Evolutionary conservation across 2,113 vertebrate genomes (phyloP).

Genomic region (Butastur rufipennis): DNA sequence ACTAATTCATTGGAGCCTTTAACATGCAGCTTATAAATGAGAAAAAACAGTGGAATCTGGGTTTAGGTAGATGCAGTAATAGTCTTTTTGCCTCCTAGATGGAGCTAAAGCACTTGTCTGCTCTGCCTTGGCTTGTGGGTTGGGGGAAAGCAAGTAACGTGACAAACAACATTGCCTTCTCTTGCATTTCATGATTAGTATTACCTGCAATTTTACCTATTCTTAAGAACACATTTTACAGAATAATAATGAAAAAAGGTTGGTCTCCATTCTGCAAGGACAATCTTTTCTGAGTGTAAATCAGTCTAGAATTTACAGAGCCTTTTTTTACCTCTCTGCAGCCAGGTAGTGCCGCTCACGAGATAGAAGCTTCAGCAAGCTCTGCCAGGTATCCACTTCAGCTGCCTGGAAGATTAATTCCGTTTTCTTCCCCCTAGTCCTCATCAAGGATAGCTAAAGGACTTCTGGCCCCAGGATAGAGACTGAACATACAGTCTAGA

Average conservation of each 20-base stretch:
- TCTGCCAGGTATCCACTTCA: not conserved
- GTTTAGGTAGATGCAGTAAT: not conserved
- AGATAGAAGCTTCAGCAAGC: not conserved
- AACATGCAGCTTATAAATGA: not conserved
- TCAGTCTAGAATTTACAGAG: not conserved
- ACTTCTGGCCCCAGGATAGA: not conserved
- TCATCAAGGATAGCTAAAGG: not conserved
- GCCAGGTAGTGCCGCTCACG: not conserved
- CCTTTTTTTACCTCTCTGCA: not conserved
- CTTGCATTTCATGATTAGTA: not conserved
- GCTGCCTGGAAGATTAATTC: not conserved
- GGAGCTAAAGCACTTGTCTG: constrained; percentile 58
- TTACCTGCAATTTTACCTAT: not conserved
- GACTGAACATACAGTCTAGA: not conserved
- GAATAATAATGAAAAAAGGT: not conserved
- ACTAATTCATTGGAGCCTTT: not conserved
- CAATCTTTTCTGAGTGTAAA: not conserved
- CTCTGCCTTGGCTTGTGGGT: not conserved
- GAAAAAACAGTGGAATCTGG: not conserved
- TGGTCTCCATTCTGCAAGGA: not conserved
- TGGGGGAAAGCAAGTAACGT: not conserved
- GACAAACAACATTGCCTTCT: not conserved
- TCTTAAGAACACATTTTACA: not conserved
- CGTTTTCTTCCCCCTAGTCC: not conserved
- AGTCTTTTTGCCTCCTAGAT: constrained; percentile 50